phyloP scores from a whole-genome alignment of 2,113 vertebrate genomes.

The rat (Rattus norvegicus) region DNA sequence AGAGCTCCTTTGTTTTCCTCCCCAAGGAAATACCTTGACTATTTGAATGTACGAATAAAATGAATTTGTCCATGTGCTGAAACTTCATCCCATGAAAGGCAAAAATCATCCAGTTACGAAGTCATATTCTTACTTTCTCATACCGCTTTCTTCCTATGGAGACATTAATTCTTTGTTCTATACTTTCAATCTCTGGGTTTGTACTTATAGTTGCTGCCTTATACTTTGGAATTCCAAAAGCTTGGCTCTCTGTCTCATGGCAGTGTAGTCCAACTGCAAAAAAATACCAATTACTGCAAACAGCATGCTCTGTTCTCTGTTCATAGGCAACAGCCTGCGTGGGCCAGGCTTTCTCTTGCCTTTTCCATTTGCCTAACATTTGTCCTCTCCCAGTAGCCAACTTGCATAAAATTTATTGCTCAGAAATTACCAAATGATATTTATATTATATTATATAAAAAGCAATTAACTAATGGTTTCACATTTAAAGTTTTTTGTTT shows the following conservation, averaged over 20 bases:
- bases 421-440: constrained; percentile 32
- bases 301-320: not conserved
- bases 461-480: not conserved
- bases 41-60: constrained; percentile 30
- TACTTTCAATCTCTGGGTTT: constrained; percentile 22
- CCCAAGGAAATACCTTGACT: constrained; percentile 3
- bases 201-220: not conserved
- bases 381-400: constrained; percentile 40
- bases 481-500: constrained; percentile 13
- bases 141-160: constrained; percentile 59
- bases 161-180: constrained; percentile 23
- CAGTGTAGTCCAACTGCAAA: constrained; percentile 42
- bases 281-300: not conserved
- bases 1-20: not conserved
- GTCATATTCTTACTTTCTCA: constrained; percentile 68
- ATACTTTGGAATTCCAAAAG: constrained; percentile 44
- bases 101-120: constrained; percentile 53
- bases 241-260: not conserved
- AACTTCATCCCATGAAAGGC: constrained; percentile 42
- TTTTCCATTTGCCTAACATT: constrained; percentile 54
- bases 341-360: not conserved
- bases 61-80: not conserved
- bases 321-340: not conserved
- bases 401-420: constrained; percentile 56
- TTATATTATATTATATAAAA: constrained; percentile 15